Evolutionary conservation across 2,888 invertebrate genomes (phyloP).

Genomic region (Limnephilus rhombicus): DNA sequence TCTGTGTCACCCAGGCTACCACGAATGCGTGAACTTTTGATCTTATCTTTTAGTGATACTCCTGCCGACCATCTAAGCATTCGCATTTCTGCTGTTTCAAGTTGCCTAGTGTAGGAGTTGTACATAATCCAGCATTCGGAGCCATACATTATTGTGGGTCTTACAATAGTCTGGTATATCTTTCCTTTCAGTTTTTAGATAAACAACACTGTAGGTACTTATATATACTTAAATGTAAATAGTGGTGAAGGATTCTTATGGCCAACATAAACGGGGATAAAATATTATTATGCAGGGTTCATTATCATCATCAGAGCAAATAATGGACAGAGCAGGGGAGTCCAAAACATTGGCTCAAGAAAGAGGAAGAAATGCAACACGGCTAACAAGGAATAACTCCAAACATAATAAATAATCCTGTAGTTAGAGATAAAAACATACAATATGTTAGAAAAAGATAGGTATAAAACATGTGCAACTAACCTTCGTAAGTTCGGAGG

Average conservation of each 20-base stretch:
- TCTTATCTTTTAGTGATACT: too few relatives aligned
- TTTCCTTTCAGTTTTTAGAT: too few relatives aligned
- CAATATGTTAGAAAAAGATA: slow-evolving; percentile 35
- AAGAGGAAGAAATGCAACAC: not conserved
- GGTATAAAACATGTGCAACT: slow-evolving; percentile 60
- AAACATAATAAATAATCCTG: not conserved
- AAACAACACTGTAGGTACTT: not conserved
- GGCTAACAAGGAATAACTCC: not conserved
- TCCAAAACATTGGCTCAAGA: not conserved
- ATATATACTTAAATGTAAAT: too few relatives aligned
- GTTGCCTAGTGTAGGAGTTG: too few relatives aligned
- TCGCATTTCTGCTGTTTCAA: too few relatives aligned
- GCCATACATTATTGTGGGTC: too few relatives aligned
- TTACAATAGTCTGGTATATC: too few relatives aligned
- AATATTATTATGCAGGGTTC: not conserved
- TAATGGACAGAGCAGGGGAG: not conserved
- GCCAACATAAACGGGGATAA: not conserved
- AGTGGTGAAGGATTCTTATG: not conserved
- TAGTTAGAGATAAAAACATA: not conserved
- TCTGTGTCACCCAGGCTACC: too few relatives aligned
- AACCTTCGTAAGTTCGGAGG: slow-evolving; percentile 96
- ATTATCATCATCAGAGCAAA: not conserved
- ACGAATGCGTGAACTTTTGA: too few relatives aligned
- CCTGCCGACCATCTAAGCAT: too few relatives aligned
- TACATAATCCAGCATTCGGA: too few relatives aligned